Conservation (phyloP, 2,113 vertebrate genomes). For the Eidolon helvum region DNA sequence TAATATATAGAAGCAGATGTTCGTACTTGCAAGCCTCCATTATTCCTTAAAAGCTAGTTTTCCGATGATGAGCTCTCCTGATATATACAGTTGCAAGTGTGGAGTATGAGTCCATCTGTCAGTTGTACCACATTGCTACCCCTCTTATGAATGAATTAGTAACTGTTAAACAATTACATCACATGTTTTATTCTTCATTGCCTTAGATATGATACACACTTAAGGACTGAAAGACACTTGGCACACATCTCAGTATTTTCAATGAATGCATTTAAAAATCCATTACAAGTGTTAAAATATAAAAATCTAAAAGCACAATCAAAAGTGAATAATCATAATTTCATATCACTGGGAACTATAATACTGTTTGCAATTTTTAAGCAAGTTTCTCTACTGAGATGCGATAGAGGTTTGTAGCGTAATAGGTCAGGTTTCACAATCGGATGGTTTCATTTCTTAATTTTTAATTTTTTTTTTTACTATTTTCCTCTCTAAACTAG, state of each 20-base stretch:
- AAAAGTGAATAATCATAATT: not conserved
- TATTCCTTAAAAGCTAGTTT: not conserved
- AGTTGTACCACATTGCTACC: not conserved
- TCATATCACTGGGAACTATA: not conserved
- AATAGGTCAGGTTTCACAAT: not conserved
- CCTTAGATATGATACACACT: not conserved
- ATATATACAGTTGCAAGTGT: not conserved
- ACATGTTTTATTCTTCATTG: not conserved
- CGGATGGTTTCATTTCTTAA: not conserved
- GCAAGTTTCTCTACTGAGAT: not conserved
- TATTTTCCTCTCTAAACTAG: not conserved
- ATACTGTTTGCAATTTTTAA: not conserved
- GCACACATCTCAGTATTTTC: not conserved
- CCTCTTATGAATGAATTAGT: not conserved
- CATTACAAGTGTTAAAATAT: conserved; percentile 11
- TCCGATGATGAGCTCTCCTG: not conserved
- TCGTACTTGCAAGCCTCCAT: not conserved
- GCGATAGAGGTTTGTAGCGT: not conserved
- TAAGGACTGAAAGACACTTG: not conserved
- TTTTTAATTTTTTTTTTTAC: not conserved
- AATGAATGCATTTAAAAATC: not conserved
- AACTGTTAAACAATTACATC: not conserved
- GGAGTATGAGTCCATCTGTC: not conserved
- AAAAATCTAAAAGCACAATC: not conserved
- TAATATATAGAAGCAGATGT: conserved; percentile 4